Evolutionary conservation across 1,140 invertebrate genomes (phyloP), one percentile per base, ranked within the genome.

Genomic region (Ctenoplectra terminalis): DNA sequence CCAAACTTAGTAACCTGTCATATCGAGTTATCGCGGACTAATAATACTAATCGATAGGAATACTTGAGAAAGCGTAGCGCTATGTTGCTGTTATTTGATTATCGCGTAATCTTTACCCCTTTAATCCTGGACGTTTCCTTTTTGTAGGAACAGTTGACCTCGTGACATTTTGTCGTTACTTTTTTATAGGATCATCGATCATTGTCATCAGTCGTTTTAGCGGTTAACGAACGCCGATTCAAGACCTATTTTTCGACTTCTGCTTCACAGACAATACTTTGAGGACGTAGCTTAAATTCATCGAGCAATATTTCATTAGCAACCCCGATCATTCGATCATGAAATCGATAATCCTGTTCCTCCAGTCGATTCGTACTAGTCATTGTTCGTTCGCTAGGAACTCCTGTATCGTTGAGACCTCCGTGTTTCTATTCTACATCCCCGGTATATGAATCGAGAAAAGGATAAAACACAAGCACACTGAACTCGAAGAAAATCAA

Each of bases 1-100:
- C 89, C 89, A 90, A 90, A 90, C 82, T 87, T 87, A 89, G 84
- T 85, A 89, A 88, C 78, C 85, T 48, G 88, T 89, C 88, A 89
- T 89, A 89, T 89, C 88, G 88, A 89, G 83, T 89, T 86, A 85
- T 88, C 74, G 86, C 87, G 87, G 84, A 89, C 86, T 89, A 89
- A 88, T 87, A 83, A 60, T 85, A 81, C 69, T 79, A 85, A 87
- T 87, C 83, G 83, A 85, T 72, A 87, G 79, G 70, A 87, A 75
- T 81, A 87, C 86, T 87, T 76, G 81, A 87, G 76, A 63, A 72
- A 58, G 60, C 70, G 60, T 87, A 89, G 78, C 58, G 77, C 82
- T 64, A 52, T 31, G 77, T 79, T 78, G 61, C 60, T 83, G 60
- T 66, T 29, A 80, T 80, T 79, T 78, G 34, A 72, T 72, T 72